These are phyloP conservation scores for Narcine bancroftii DNA, from an alignment of 2,113 vertebrate genomes.

Conservation along the genomic window DNA sequence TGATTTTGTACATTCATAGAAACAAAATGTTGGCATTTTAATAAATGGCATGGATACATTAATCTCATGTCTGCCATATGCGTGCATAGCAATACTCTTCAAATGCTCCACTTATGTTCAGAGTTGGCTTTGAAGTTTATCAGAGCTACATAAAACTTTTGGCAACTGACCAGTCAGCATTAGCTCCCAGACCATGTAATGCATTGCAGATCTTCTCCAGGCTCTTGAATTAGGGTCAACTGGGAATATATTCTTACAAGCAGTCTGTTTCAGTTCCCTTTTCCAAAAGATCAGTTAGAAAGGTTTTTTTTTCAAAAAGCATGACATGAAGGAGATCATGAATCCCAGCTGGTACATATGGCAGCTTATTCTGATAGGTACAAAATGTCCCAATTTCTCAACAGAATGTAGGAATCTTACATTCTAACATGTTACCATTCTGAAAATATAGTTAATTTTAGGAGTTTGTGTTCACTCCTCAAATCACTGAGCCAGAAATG, in stretches of 20 bases:
- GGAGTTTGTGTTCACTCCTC: no score
- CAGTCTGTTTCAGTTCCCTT: conserved; percentile 2
- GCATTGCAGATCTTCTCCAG: conserved; percentile 58
- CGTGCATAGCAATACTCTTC: conserved; percentile 62
- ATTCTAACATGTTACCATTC: not conserved
- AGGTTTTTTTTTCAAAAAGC: not conserved
- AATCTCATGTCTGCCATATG: conserved; percentile 37
- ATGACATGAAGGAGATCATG: not conserved
- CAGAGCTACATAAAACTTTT: conserved; percentile 56
- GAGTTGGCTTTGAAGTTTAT: conserved; percentile 77
- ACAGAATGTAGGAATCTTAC: not conserved
- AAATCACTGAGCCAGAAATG: not conserved
- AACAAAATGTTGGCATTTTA: conserved; percentile 30
- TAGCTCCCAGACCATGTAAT: conserved; percentile 73
- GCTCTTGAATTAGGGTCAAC: conserved; percentile 3
- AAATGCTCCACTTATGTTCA: conserved; percentile 64
- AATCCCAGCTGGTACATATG: not conserved
- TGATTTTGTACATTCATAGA: not conserved
- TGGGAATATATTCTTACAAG: conserved; percentile 31
- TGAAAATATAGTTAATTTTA: not conserved
- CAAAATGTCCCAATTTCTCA: not conserved
- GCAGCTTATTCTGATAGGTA: not conserved
- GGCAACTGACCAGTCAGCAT: conserved; percentile 62
- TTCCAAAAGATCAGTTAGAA: conserved; percentile 13
- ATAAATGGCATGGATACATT: conserved; percentile 54